Conservation (phyloP, 2,797 vertebrate genomes). For the Epinephelus awoara region DNA sequence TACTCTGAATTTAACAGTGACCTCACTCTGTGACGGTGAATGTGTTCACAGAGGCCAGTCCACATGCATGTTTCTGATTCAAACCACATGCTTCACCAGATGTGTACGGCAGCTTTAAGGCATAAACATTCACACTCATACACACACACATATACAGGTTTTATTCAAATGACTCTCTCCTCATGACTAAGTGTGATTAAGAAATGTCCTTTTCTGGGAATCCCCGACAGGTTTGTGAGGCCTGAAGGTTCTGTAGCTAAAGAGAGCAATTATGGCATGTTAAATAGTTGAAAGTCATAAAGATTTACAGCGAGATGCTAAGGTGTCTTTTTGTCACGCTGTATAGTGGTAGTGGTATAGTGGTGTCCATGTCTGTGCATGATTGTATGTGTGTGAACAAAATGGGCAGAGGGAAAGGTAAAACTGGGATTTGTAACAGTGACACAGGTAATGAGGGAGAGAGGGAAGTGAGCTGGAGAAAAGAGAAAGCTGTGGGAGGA, state of each 20-base stretch:
- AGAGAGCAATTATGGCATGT: not conserved
- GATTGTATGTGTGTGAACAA: not conserved
- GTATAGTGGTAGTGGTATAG: too few species aligned
- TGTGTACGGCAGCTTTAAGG: slow-evolving; percentile 37
- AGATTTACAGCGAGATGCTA: not conserved
- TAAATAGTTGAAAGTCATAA: not conserved
- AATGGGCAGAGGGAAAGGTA: not conserved
- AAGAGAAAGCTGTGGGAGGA: not conserved
- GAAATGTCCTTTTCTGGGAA: slow-evolving; percentile 34
- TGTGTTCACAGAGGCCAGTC: slow-evolving; percentile 49
- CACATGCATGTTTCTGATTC: slow-evolving; percentile 63
- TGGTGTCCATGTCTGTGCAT: not conserved
- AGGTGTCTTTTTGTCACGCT: too few species aligned
- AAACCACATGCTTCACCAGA: slow-evolving; percentile 70
- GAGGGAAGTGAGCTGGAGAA: not conserved
- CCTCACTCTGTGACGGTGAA: slow-evolving; percentile 57
- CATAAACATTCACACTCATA: slow-evolving; percentile 8
- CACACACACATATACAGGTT: slow-evolving; percentile 10
- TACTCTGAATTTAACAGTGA: slow-evolving; percentile 45
- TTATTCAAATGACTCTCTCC: slow-evolving; percentile 47
- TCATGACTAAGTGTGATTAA: slow-evolving; percentile 55
- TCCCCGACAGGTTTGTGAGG: slow-evolving; percentile 22
- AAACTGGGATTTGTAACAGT: not conserved
- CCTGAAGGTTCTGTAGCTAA: not conserved
- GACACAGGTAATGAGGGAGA: not conserved